Conservation (phyloP, 2,888 invertebrate species). For the Cryptocheilus praepositus region DNA sequence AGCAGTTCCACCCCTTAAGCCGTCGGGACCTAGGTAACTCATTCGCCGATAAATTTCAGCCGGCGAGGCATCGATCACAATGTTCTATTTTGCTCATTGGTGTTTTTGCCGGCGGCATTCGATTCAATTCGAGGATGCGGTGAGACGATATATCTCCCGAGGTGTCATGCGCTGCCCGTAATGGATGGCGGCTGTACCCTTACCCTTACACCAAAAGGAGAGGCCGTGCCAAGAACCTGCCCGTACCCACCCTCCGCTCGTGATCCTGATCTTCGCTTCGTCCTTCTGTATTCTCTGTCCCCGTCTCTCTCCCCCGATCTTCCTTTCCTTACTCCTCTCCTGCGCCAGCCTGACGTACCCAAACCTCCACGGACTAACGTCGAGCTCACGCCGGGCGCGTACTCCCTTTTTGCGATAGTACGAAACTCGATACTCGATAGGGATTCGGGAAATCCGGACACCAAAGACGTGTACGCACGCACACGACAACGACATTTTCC, state of each 20-base stretch:
- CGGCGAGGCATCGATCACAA: conserved; percentile 71
- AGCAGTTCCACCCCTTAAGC: no score
- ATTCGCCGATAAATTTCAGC: conserved; percentile 72
- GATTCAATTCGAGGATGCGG: conserved; percentile 74
- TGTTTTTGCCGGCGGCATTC: conserved; percentile 73
- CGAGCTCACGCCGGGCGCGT: conserved; percentile 2
- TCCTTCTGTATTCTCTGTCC: conserved; percentile 17
- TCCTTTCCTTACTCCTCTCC: not conserved
- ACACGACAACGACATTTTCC: not conserved
- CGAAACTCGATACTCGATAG: conserved; percentile 53
- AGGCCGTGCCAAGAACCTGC: conserved; percentile 70
- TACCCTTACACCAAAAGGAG: conserved; percentile 68
- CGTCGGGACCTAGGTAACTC: conserved; percentile 58
- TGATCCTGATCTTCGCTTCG: conserved; percentile 52
- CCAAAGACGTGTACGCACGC: conserved; percentile 13
- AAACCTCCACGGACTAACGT: conserved; percentile 7
- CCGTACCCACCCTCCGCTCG: conserved; percentile 49
- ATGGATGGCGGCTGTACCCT: conserved; percentile 73
- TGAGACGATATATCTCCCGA: conserved; percentile 72
- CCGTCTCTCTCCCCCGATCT: not conserved
- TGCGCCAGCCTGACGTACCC: not conserved
- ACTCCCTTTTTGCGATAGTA: conserved; percentile 46
- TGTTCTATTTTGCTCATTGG: conserved; percentile 74
- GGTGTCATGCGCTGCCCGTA: conserved; percentile 72
- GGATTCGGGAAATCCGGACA: conserved; percentile 33